Evolutionary conservation across 2,888 invertebrate genomes (phyloP).

Genomic region (Meiosimyza decipiens): DNA sequence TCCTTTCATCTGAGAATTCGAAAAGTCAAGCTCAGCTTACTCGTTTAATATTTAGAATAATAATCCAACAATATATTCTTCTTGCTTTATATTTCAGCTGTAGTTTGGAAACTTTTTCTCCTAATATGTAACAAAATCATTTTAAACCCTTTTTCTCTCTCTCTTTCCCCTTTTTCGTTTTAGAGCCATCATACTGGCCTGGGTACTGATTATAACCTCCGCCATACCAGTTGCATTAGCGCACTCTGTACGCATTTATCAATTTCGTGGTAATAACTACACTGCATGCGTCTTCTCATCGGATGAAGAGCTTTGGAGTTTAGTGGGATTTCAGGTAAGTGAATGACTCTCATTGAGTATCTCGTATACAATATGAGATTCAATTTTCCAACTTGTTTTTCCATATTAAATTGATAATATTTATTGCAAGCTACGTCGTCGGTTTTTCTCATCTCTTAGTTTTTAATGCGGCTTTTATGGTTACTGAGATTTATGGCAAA

Average conservation of each 20-base stretch:
- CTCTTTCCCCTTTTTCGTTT: constrained; percentile 30
- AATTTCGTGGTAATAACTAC: constrained; percentile 73
- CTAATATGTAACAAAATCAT: too few species aligned
- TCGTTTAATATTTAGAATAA: too few species aligned
- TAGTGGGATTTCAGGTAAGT: constrained; percentile 66
- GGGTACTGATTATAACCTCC: constrained; percentile 82
- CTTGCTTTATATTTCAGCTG: too few species aligned
- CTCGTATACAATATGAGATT: too few species aligned
- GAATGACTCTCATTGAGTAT: too few species aligned
- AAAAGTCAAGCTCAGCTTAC: too few species aligned
- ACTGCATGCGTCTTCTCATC: constrained; percentile 78
- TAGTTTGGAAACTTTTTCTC: too few species aligned
- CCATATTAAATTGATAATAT: too few species aligned
- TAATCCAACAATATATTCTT: not conserved
- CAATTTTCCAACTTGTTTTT: too few species aligned
- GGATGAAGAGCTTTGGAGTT: constrained; percentile 71
- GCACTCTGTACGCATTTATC: constrained; percentile 79
- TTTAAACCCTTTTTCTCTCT: constrained; percentile 2
- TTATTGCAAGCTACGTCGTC: too few species aligned
- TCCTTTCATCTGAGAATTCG: too few species aligned
- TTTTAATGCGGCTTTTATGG: not conserved
- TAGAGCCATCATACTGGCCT: constrained; percentile 80
- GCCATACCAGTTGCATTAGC: constrained; percentile 83
- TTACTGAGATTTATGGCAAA: not conserved
- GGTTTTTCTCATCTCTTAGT: not conserved